Evolutionary conservation across 2,888 invertebrate species (phyloP), one percentile per base, ranked within the genome.

Genomic region (Netelia inedita): DNA sequence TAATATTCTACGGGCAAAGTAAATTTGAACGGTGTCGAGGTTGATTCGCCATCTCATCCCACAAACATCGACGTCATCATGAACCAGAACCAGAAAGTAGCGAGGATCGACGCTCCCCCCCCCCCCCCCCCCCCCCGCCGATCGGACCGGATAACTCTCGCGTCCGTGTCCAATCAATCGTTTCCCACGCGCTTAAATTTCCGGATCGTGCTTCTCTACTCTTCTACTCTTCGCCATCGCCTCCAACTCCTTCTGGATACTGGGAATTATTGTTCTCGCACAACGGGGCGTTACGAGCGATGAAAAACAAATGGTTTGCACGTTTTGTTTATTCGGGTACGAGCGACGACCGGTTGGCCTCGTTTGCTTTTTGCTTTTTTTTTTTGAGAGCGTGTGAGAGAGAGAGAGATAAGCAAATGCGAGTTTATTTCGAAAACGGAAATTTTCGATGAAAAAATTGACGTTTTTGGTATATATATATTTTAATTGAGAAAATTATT

Each of bases 1-100:
- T 82, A 79, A 82, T 82, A 74, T 82, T 75, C 78, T 65, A 57
- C 23, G 68, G 28, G 66, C 16, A 82, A 82, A 82, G 78, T 82
- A 82, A 82, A 82, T 82, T 82, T 82, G 82, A 73, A 73, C 78
- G 53, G 78, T 73, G 59, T 72, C 82, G 59, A 68, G 66, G 16
- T 74, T 23, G 50, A 23, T 19, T 55, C 53, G 61, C 19, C 69
- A 21, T 16, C 50, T 41, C 59, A 50, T 57, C 41, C 72, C 82
- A 43, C 66, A 41, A 59, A 73, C 72, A 73, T 73, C 53, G 41
- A 50, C 50, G 46, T 66, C 72, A 72, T 35, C 11, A 35, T n/a
- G 2, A 53, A 55, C 46, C 50, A 43, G 16, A 41, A 57, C 66
- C 23, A 23, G 71, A 41, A 79, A 63, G 35, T 71, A 72, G 11